Evolutionary conservation across 2,113 vertebrate genomes (phyloP), one percentile per base, ranked within the genome.

Genomic region (Pseudolaguvia tuberculata): DNA sequence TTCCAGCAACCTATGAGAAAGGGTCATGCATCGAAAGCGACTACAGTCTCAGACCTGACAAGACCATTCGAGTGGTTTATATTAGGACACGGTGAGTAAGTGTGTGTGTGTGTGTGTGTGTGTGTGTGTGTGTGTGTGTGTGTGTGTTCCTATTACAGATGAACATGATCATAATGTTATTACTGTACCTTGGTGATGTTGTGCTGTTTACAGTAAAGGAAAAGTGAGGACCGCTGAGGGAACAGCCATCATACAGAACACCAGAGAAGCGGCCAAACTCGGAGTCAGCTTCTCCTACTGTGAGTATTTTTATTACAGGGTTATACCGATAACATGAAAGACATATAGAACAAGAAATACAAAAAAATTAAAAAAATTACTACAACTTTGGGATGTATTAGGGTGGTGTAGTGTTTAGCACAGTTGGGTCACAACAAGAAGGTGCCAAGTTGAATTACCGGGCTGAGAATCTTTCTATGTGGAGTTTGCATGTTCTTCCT

Each of bases 241-340:
- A 2, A 93, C 95, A 25, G 88, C 90, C 1, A 84, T 87, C 53
- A 68, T 87, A 35, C 82, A 20, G 18, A 90, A 97, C 63, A 8
- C 56, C 0, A 87, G 85, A 0, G 90, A 94, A 48, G 87, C 91
- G 0, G 92, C 94, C 76, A 93, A 91, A 82, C 82, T 97, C 51
- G 90, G 84, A 0, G 89, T 96, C 67, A 93, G 93, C 84, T 95
- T 93, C 81, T 94, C 86, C 21, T 91, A 91, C 83, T 91, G 95
- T 97, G 85, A 94, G 94, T 92, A 71, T n/a, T 53, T 7, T 42
- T 35, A 35, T 35, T 35, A 35, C 31, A 4, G 3, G 31, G 31
- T 6, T 35, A 6, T 35, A 35, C 6, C 31, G 31, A 4, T 6
- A 42, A 42, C 39, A 5, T 42, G 39, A 42, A 42, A 42, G 4